These are phyloP conservation scores for Acestrorhynchus altus DNA, from an alignment of 2,797 vertebrate species.

Conservation along the genomic window DNA sequence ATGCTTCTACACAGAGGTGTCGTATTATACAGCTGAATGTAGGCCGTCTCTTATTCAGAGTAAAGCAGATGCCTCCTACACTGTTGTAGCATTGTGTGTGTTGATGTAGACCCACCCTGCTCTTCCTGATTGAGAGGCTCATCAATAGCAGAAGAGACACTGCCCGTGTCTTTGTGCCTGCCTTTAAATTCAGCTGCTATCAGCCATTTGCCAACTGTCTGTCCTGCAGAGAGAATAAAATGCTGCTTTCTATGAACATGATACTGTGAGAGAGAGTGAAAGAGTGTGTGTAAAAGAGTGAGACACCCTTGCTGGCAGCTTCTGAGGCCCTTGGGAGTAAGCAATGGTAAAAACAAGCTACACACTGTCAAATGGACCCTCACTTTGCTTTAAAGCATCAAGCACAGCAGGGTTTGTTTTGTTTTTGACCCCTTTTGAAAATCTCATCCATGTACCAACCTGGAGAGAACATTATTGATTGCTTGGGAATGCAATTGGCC, in stretches of 20 bases:
- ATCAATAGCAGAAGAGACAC: slow-evolving; percentile 65
- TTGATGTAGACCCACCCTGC: slow-evolving; percentile 70
- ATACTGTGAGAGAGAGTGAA: slow-evolving; percentile 66
- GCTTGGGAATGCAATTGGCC: background rate
- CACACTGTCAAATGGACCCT: slow-evolving; percentile 15
- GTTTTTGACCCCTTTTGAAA: background rate
- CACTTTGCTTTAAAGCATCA: background rate
- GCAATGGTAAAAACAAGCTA: slow-evolving; percentile 36
- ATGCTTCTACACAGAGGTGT: slow-evolving; percentile 64
- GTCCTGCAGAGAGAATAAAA: slow-evolving; percentile 70
- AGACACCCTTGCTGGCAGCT: slow-evolving; percentile 24
- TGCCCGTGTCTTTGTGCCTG: slow-evolving; percentile 70
- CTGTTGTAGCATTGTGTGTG: slow-evolving; percentile 67
- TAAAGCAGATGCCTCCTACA: slow-evolving; percentile 59
- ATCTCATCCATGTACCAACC: background rate
- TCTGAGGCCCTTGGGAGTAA: slow-evolving; percentile 7
- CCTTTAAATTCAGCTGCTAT: slow-evolving; percentile 82
- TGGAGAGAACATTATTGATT: slow-evolving; percentile 2
- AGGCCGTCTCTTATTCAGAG: slow-evolving; percentile 10
- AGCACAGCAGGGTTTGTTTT: background rate
- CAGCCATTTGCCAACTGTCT: slow-evolving; percentile 83
- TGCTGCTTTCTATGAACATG: slow-evolving; percentile 78
- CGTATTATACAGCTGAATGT: slow-evolving; percentile 61
- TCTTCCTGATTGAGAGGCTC: slow-evolving; percentile 70
- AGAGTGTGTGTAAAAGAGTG: slow-evolving; percentile 8